Evolutionary conservation across 1,140 invertebrate species (phyloP).

Genomic region (Antheraea mylitta): DNA sequence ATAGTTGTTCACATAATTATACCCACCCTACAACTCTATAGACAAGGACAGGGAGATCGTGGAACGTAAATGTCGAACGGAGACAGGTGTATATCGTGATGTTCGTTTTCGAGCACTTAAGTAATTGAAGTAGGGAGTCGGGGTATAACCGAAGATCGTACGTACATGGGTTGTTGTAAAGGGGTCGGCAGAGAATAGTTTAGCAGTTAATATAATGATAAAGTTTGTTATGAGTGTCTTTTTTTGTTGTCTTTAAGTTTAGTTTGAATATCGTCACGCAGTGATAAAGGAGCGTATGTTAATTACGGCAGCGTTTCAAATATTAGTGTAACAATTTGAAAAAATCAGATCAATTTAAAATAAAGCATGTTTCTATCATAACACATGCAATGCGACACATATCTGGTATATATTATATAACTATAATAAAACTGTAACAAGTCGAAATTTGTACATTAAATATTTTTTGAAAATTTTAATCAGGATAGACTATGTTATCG

Average conservation of each 20-base stretch:
- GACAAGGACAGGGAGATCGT: conserved; percentile 43
- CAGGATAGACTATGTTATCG: too few relatives aligned
- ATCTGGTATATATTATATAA: too few relatives aligned
- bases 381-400: too few relatives aligned
- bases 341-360: too few relatives aligned
- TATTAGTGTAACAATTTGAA: too few relatives aligned
- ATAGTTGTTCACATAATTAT: conserved; percentile 72
- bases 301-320: too few relatives aligned
- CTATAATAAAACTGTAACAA: too few relatives aligned
- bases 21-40: conserved; percentile 41
- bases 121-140: conserved; percentile 67
- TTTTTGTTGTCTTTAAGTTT: background rate
- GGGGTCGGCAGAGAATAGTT: background rate
- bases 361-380: too few relatives aligned
- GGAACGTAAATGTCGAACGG: conserved; percentile 22
- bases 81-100: background rate
- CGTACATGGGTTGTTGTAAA: conserved; percentile 18
- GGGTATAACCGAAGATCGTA: conserved; percentile 30
- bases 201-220: background rate
- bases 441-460: too few relatives aligned
- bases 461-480: too few relatives aligned
- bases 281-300: too few relatives aligned
- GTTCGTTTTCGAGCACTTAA: conserved; percentile 62
- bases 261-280: too few relatives aligned
- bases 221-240: background rate